phyloP scores from a whole-genome alignment of 2,797 vertebrate species.

The Varecia variegata region DNA sequence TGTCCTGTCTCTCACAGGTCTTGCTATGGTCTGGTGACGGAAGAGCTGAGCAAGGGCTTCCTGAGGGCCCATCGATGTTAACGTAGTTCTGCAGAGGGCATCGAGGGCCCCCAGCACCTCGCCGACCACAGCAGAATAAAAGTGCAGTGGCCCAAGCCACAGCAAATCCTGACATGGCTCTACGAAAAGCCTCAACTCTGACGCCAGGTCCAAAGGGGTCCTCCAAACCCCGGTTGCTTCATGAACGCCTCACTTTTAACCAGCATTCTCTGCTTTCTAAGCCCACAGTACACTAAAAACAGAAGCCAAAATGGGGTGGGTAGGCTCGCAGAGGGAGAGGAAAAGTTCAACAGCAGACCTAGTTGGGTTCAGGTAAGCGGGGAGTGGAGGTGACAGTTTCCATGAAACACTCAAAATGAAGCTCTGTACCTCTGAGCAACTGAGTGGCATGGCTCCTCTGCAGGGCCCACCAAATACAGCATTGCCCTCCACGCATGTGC shows the following conservation, averaged over 20 bases:
- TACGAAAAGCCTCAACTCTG: background rate
- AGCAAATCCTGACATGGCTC: background rate
- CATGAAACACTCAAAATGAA: background rate
- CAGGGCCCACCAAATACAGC: no score
- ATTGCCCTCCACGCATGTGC: accelerated
- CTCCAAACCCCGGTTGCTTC: accelerated
- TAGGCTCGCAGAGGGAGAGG: background rate
- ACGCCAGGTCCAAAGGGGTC: background rate
- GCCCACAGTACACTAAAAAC: no score
- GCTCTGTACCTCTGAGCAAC: background rate
- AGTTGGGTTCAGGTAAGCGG: background rate
- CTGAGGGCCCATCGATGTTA: background rate
- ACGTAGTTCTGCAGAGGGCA: background rate
- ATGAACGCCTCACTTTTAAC: no score
- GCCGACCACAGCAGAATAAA: background rate
- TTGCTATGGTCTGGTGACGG: background rate
- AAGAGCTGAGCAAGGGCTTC: background rate
- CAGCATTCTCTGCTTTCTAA: background rate
- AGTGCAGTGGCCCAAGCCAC: background rate
- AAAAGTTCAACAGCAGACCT: background rate
- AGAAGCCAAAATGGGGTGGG: background rate
- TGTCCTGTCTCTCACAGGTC: background rate
- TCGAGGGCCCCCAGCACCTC: background rate
- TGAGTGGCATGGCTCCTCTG: background rate
- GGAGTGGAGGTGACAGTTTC: background rate